A percentile compares a stretch with the other conserved stretches of the same genome.
phyloP scores from a whole-genome alignment of 2,797 vertebrate genomes.

The Tenualosa ilisha region DNA sequence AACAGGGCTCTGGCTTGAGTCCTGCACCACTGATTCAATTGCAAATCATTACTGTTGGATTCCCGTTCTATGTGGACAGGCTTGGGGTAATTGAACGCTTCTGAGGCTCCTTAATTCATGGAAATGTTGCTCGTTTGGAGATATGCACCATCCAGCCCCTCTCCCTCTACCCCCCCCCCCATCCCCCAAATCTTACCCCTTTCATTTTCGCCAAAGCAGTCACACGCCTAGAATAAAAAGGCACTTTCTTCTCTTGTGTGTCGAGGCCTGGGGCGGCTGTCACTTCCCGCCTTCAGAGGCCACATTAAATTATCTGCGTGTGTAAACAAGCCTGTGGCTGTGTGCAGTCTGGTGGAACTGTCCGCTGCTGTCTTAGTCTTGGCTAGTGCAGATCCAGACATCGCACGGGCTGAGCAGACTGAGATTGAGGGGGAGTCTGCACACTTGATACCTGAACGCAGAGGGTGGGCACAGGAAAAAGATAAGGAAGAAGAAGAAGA shows the following conservation, averaged over 20 bases:
- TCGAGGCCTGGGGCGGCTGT: neutral
- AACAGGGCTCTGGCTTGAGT: neutral
- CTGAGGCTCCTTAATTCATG: conserved; percentile 13
- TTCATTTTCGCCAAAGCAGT: neutral
- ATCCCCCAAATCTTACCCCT: neutral
- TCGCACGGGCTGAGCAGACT: neutral
- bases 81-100: neutral
- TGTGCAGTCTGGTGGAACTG: neutral
- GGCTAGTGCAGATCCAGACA: no score
- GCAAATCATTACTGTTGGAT: conserved; percentile 13
- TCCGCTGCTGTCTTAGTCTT: neutral
- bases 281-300: neutral
- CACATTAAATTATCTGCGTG: neutral
- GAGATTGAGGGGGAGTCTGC: neutral
- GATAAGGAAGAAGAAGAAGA: neutral
- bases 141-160: neutral
- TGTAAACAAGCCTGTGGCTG: conserved; percentile 15
- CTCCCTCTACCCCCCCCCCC: neutral
- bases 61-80: neutral
- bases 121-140: conserved; percentile 25
- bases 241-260: neutral
- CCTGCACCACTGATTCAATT: conserved; percentile 1
- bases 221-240: conserved; percentile 9
- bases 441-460: neutral
- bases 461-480: neutral